Conservation (phyloP, 2,888 invertebrate genomes). For the Stictocephala bisonia region DNA sequence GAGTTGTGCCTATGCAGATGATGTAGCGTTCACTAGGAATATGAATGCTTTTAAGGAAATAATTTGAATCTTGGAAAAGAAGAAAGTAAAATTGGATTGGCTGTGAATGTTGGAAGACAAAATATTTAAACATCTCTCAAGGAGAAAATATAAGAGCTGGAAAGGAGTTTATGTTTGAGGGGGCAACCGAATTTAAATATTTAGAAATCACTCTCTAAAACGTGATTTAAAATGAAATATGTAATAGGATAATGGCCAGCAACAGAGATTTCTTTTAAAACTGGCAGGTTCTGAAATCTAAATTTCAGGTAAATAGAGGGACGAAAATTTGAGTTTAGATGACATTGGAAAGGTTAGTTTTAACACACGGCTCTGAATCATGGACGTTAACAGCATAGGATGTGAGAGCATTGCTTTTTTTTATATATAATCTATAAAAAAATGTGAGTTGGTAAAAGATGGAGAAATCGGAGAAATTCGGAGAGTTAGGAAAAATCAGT, state of each 20-base stretch:
- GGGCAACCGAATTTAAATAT: not conserved
- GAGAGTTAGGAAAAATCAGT: conserved; percentile 16
- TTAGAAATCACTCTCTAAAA: conserved; percentile 1
- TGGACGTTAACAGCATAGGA: conserved; percentile 6
- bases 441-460: not conserved
- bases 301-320: not conserved
- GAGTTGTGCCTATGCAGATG: too few relatives aligned
- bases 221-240: conserved; percentile 12
- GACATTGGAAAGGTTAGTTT: not conserved
- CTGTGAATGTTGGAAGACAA: not conserved
- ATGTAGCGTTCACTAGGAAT: too few relatives aligned
- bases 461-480: not conserved
- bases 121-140: not conserved
- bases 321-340: conserved; percentile 20
- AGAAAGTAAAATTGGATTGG: not conserved
- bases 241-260: conserved; percentile 10
- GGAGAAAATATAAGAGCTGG: not conserved
- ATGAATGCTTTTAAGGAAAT: conserved; percentile 8
- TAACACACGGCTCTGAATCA: conserved; percentile 13
- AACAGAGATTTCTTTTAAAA: conserved; percentile 21
- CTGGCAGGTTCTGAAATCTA: conserved; percentile 8
- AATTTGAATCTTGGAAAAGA: conserved; percentile 10
- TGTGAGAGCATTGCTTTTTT: conserved; percentile 2
- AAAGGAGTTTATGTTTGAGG: conserved; percentile 20
- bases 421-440: too few relatives aligned